Conservation (phyloP, 2,797 vertebrate genomes). For the Poliocrania exsul region DNA sequence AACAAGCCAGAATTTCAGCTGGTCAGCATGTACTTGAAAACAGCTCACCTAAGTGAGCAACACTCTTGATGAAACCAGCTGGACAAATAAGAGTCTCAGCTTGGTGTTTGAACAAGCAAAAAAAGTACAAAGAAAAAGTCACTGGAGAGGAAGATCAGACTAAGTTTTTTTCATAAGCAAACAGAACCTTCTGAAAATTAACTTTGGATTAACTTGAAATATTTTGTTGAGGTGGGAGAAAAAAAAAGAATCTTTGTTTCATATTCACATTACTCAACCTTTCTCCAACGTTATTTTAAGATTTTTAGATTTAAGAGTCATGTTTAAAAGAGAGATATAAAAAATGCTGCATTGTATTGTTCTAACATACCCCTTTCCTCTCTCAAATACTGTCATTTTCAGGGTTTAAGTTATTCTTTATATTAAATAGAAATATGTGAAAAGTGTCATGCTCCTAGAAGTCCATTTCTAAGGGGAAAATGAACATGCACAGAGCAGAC, state of each 20-base stretch:
- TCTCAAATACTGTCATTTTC: not conserved
- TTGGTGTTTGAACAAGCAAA: slow-evolving; percentile 40
- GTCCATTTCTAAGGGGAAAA: not conserved
- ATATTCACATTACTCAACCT: not conserved
- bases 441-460: not conserved
- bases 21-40: slow-evolving; percentile 55
- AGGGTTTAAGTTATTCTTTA: not conserved
- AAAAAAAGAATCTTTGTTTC: not conserved
- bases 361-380: not conserved
- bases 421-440: not conserved
- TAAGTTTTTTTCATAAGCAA: not conserved
- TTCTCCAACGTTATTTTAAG: not conserved
- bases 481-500: rapidly evolving
- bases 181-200: slow-evolving; percentile 7
- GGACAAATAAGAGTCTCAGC: slow-evolving; percentile 52
- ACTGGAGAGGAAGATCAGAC: slow-evolving; percentile 7
- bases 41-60: slow-evolving; percentile 46
- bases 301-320: not conserved
- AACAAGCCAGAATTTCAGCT: slow-evolving; percentile 46
- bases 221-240: not conserved
- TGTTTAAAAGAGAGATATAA: not conserved
- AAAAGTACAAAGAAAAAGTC: slow-evolving; percentile 40
- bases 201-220: slow-evolving; percentile 13
- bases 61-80: slow-evolving; percentile 37
- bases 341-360: not conserved